These are phyloP conservation scores for Bombus pascuorum DNA, from an alignment of 1,140 invertebrate genomes.

Conservation along the genomic window DNA sequence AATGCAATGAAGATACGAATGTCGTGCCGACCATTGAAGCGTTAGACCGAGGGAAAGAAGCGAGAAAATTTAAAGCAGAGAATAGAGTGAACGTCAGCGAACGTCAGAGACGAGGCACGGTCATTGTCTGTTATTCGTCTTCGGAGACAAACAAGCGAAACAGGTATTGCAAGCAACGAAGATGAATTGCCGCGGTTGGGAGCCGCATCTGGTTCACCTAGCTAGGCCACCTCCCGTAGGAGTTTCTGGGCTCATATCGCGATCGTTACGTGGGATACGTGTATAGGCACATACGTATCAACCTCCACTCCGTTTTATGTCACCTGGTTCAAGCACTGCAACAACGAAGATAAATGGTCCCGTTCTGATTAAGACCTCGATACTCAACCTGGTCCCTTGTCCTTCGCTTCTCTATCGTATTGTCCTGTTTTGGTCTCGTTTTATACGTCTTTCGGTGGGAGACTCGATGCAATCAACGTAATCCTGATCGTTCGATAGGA, in stretches of 20 bases:
- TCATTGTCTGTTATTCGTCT: constrained; percentile 45
- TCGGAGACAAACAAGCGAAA: constrained; percentile 49
- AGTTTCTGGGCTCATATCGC: constrained; percentile 49
- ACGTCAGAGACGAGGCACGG: background rate
- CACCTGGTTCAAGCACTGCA: constrained; percentile 51
- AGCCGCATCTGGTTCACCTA: constrained; percentile 50
- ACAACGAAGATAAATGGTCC: constrained; percentile 56
- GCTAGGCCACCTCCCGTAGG: constrained; percentile 30
- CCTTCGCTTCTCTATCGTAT: background rate
- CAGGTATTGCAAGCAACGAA: constrained; percentile 48
- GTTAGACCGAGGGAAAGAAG: background rate
- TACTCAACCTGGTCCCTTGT: constrained; percentile 7
- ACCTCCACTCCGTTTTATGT: constrained; percentile 49
- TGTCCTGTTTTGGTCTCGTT: background rate
- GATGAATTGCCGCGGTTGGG: constrained; percentile 43
- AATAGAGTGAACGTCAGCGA: background rate
- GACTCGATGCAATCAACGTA: constrained; percentile 5
- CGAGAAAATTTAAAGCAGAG: background rate
- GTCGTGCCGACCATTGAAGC: background rate
- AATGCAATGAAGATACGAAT: no score
- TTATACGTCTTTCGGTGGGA: background rate
- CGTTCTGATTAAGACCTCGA: constrained; percentile 59
- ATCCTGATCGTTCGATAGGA: constrained; percentile 36
- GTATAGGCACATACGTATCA: constrained; percentile 20
- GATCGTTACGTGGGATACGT: constrained; percentile 44